Conservation (phyloP, 1,140 invertebrate species). For the Cydia splendana region DNA sequence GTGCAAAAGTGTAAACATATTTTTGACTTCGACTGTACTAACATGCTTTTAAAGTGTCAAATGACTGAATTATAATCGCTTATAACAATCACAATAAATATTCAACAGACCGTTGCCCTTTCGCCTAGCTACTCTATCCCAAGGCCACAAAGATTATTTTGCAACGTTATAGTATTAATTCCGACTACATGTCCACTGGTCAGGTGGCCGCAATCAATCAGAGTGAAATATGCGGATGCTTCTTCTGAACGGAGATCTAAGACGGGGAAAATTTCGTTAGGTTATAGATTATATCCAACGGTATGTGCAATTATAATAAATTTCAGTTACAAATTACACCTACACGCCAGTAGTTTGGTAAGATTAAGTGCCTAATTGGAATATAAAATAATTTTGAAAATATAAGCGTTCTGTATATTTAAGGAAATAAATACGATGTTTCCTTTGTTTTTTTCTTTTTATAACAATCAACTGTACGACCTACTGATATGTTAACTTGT, state of each 20-base stretch:
- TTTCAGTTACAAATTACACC: background rate
- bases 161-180: background rate
- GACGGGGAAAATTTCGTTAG: background rate
- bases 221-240: conserved; percentile 5
- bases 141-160: background rate
- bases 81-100: background rate
- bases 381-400: no score
- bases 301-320: background rate
- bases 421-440: no score
- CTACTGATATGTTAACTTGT: no score
- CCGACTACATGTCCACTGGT: background rate
- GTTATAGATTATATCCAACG: background rate
- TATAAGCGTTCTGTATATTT: no score
- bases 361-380: background rate
- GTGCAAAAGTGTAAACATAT: no score
- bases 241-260: background rate
- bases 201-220: conserved; percentile 1
- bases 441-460: no score
- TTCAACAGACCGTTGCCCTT: background rate
- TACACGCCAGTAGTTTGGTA: background rate
- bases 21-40: no score
- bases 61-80: background rate
- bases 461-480: no score
- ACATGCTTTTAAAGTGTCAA: no score
- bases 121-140: background rate